phyloP scores from a whole-genome alignment of 2,797 vertebrate genomes.

The Hydrophis major region DNA sequence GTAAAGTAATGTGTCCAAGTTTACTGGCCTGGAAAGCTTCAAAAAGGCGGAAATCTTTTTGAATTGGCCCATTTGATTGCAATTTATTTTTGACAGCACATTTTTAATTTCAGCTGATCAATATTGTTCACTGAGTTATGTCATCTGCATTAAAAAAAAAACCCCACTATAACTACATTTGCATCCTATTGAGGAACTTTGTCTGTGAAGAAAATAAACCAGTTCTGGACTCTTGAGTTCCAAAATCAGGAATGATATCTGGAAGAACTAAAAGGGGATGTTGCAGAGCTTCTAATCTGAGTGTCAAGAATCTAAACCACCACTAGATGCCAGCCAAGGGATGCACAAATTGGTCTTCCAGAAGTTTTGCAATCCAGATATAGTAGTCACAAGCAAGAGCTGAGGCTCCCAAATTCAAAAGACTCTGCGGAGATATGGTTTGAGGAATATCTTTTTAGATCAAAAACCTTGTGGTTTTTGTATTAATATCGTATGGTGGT shows the following conservation, averaged over 20 bases:
- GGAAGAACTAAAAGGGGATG: background rate
- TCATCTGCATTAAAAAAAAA: background rate
- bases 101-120: background rate
- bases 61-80: background rate
- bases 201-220: background rate
- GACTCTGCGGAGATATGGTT: background rate
- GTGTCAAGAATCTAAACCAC: background rate
- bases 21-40: accelerated
- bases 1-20: background rate
- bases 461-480: background rate
- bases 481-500: background rate
- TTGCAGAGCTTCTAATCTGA: background rate
- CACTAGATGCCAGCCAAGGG: background rate
- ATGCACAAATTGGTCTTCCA: background rate
- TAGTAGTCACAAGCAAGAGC: background rate
- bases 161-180: background rate
- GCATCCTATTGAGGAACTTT: background rate
- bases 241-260: background rate
- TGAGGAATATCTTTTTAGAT: background rate
- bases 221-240: background rate
- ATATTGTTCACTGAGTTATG: background rate
- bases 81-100: background rate
- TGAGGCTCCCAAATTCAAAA: background rate
- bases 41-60: background rate
- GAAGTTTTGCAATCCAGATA: background rate